Base-by-base conservation (phyloP, 2,113 vertebrate genomes). In the Syrmaticus mikado region DNA sequence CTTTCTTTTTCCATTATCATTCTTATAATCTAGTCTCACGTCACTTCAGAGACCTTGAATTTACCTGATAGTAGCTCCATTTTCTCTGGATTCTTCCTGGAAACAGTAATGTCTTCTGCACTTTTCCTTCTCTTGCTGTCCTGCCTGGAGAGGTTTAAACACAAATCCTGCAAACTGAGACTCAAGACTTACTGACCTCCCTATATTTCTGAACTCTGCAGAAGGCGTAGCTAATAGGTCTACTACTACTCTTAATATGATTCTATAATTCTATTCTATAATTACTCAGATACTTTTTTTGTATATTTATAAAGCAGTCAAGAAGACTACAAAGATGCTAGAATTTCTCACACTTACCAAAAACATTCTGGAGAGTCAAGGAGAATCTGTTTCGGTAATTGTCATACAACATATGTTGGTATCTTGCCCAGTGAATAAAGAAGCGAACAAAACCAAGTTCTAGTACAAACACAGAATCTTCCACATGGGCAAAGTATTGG, bases 381-480 rank as follows among this genome's bases (percentile, higher is more conserved):
- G 70, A 20, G 20, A 85, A 4, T 10, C 79, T 91, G 64, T 87
- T 71, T 53, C 81, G 75, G 70, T 30, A 78, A 19, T 81, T 78
- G 73, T 82, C 91, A 78, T 53, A 43, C 32, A 87, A 4, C 77
- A 84, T 91, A 95, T 71, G 77, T 57, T 43, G 81, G 48, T 78
- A 78, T 40, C 50, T 58, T 46, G 45, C 46, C 85, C 76, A 62
- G 52, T 74, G 64, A 70, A 58, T 77, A 90, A 80, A 45, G 62
- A 1, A 5, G 8, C 7, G 68, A 74, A 83, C 4, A 86, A 85
- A 81, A 86, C 30, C 75, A 58, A 80, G 15, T 48, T 40, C 43
- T 86, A 45, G 20, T 91, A 53, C 38, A 92, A 95, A 89, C 34
- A 86, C 58, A 91, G 48, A 81, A 38, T 40, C 82, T 81, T 61